Conservation (phyloP, 2,888 invertebrate species). For the Sphecodes monilicornis region DNA sequence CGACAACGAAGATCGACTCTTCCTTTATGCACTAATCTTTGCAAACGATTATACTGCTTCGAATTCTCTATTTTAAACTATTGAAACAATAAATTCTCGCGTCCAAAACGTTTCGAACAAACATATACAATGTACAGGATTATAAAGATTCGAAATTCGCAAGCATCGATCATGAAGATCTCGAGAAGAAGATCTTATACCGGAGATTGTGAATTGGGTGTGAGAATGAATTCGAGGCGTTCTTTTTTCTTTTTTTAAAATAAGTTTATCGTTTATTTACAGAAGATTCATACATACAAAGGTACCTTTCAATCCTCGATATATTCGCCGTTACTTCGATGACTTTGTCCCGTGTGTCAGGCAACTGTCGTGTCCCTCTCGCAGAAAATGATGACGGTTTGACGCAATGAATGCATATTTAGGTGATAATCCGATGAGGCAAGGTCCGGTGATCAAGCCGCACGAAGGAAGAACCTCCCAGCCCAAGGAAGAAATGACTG, state of each 20-base stretch:
- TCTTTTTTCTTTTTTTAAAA: background rate
- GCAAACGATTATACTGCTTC: background rate
- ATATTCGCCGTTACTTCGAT: conserved; percentile 2
- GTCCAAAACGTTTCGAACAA: background rate
- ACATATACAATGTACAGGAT: background rate
- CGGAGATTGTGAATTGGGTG: background rate
- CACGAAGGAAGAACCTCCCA: background rate
- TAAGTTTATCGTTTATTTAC: conserved; percentile 2
- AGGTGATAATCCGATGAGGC: conserved; percentile 7
- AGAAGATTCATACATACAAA: background rate
- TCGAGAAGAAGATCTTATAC: no score
- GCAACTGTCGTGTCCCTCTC: conserved; percentile 6
- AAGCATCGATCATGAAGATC: no score
- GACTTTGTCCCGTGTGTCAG: conserved; percentile 7
- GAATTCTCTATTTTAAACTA: background rate
- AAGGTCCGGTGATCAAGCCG: conserved; percentile 4
- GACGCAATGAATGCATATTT: background rate
- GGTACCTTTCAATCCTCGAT: conserved; percentile 4
- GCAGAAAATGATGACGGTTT: background rate
- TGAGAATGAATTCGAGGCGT: background rate
- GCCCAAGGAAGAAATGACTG: conserved; percentile 5
- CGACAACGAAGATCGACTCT: background rate
- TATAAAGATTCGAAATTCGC: background rate
- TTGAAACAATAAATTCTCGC: background rate
- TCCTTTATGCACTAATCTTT: background rate